Evolutionary conservation across 1,140 invertebrate genomes (phyloP), one percentile per base, ranked within the genome.

Genomic region (Drosophila lacertosa): DNA sequence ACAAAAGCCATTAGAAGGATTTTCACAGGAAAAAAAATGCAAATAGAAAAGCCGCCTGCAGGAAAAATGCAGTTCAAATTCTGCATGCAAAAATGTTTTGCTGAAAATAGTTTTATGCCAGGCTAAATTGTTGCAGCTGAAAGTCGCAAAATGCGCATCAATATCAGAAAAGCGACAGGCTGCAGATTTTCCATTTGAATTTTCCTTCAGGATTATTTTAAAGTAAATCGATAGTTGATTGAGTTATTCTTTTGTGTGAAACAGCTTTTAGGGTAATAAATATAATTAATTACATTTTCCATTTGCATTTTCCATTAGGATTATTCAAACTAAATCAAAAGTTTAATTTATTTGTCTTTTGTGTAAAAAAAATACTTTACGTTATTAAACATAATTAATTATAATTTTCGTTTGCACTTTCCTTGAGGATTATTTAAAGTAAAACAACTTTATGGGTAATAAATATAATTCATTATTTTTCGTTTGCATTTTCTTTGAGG

Each of bases 1-100:
- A 65, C 63, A 60, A 37, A 69, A 73, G 29, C 68, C 74, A 80
- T 76, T 63, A 58, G 74, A 77, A 77, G 50, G 64, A 80, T 84
- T 77, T 83, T 69, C 48, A 59, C 24, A 22, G 55, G 26, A 29
- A 51, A 58, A 32, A 29, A 51, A 58, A 39, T 11, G 15, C 33
- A 37, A 59, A 78, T 64, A 64, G 47, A 84, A 39, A 65, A 65
- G 51, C 44, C 47, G 15, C 39, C 42, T 48, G 45, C 24, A 10
- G 53, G 18, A 18, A 37, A 39, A 10, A 2, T 18, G 10, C 18
- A 42, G 16, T 42, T 10, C 39, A 18, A 42, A 5, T 29, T 29
- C 26, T 29, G 3, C 44, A 50, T 35, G 22, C 4, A 18, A 13
- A 47, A 57, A 54, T 55, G 4, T 20, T 39, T 39, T 47, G 51